phyloP scores from a whole-genome alignment of 2,888 invertebrate species.

The Noctuana brunneofusca region DNA sequence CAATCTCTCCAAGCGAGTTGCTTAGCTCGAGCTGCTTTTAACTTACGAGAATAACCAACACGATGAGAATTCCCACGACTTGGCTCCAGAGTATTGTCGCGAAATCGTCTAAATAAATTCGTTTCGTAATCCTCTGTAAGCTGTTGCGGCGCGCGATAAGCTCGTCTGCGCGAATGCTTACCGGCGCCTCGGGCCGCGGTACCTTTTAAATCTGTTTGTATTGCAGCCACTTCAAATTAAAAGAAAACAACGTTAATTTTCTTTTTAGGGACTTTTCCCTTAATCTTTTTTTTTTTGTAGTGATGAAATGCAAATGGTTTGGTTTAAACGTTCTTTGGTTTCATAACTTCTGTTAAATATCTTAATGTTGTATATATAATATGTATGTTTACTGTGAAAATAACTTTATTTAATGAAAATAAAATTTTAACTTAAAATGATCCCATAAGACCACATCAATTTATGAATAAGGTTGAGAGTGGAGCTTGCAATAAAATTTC shows the following conservation, averaged over 20 bases:
- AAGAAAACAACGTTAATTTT: neutral
- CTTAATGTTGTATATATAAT: too few relatives aligned
- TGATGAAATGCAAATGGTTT: too few relatives aligned
- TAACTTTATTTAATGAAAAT: too few relatives aligned
- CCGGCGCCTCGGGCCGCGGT: neutral
- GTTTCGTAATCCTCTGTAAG: neutral
- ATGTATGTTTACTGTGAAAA: too few relatives aligned
- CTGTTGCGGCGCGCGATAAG: neutral
- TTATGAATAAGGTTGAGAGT: too few relatives aligned
- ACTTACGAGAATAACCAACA: neutral
- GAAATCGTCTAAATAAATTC: neutral
- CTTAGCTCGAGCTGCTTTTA: neutral
- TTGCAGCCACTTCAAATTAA: conserved; percentile 1
- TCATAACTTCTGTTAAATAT: too few relatives aligned
- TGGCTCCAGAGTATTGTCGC: neutral
- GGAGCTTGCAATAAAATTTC: too few relatives aligned
- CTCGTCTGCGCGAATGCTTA: neutral
- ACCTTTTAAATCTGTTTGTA: conserved; percentile 4
- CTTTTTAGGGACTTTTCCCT: neutral
- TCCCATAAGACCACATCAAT: too few relatives aligned
- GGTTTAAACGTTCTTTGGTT: too few relatives aligned
- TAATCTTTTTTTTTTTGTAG: neutral
- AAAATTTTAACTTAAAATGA: too few relatives aligned
- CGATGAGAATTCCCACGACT: neutral
- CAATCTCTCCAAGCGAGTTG: neutral